Evolutionary conservation across 2,113 vertebrate genomes (phyloP).

Genomic region (Pteropus alecto): DNA sequence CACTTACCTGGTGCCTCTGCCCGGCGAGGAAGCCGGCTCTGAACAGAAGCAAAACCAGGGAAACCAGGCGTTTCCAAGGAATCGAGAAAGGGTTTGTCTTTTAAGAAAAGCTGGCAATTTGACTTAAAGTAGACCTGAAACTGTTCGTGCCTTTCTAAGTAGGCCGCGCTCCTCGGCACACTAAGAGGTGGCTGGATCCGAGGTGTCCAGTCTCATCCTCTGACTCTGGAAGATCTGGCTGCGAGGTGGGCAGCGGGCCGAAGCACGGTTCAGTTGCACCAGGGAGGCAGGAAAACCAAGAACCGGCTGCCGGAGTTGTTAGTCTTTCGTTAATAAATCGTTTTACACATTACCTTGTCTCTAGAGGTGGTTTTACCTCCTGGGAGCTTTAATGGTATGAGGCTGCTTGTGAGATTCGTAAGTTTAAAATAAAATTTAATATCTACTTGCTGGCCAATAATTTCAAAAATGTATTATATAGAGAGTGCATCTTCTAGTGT

Average conservation of each 20-base stretch:
- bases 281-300: neutral
- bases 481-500: neutral
- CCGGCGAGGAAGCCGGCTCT: neutral
- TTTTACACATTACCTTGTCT: neutral
- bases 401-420: neutral
- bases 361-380: neutral
- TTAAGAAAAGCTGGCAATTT: neutral
- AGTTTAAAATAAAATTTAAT: neutral
- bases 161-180: neutral
- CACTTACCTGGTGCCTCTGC: too few relatives aligned
- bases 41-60: neutral
- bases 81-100: neutral
- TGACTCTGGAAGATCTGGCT: neutral
- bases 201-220: neutral
- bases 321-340: neutral
- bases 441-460: neutral
- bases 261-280: neutral
- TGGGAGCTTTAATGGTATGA: neutral
- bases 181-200: neutral
- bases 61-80: neutral
- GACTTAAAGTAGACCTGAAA: neutral
- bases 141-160: neutral
- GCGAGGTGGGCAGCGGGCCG: neutral
- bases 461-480: neutral
- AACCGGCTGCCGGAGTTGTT: neutral